Evolutionary conservation across 2,113 vertebrate genomes (phyloP), one percentile per base, ranked within the genome.

Genomic region (Microtus ochrogaster): DNA sequence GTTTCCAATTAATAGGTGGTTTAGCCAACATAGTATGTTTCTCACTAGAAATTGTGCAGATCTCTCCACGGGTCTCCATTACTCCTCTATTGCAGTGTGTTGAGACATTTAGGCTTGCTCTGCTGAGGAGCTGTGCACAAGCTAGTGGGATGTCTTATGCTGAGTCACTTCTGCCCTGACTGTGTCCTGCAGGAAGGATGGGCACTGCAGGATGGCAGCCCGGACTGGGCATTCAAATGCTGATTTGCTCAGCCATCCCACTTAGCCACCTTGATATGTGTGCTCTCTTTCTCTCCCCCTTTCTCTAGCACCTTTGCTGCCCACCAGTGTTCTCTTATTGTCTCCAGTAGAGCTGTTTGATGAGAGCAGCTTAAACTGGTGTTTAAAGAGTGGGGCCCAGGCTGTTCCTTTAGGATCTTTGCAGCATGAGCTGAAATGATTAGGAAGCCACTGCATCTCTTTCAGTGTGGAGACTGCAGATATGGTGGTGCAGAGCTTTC

Each of bases 161-260:
- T 98, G 95, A 98, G 92, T 98, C 95, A 97, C 68, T 96, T 49
- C 68, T 92, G 95, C 66, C 47, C 93, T 41, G 55, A 55, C 65
- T 83, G 28, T 96, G 96, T 89, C 95, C 96, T 97, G 90, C 58
- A 72, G 92, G 94, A 97, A 96, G 97, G 95, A 93, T 92, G 66
- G 73, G 66, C 76, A 41, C 87, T 95, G 90, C 52, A 2, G 58
- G 95, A 73, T 47, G 90, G 73, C 76, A 81, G 10, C 36, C 44
- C 49, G 36, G 58, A 47, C 22, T 87, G 65, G 41, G 24, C 68
- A 4, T 55, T 19, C 30, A 70, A 66, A 76, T 76, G 65, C 65
- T 66, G 82, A 81, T 65, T 58, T 82, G 63, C 11, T 78, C 28
- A 61, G 74, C 55, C 58, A 79, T n/a, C 93, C 81, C 90, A 3